Evolutionary conservation across 2,888 invertebrate species (phyloP), one percentile per base, ranked within the genome.

Genomic region (Protodeltote pygarga): DNA sequence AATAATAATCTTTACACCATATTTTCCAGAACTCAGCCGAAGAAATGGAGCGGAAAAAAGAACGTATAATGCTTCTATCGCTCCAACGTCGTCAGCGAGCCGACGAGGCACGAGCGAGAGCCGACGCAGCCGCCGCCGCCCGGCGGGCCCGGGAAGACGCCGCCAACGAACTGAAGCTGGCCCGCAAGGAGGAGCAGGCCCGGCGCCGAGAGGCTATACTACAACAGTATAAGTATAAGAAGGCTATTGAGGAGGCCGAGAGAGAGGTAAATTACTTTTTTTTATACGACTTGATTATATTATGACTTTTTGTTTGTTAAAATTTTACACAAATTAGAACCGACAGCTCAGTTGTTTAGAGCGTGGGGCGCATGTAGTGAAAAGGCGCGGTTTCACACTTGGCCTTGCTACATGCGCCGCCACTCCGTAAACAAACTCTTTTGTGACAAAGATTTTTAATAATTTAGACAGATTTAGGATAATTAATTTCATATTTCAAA

Each of bases 1-100:
- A n/a, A n/a, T n/a, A n/a, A n/a, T n/a, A n/a, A n/a, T n/a, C n/a
- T n/a, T n/a, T n/a, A 21, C 11, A 0, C 8, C 10, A 11, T 15
- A 13, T 21, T 13, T 34, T 76, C 16, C 81, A 97, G 97, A 95
- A 95, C 75, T 94, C 95, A 4, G 94, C 97, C 41, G 96, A 97
- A 68, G 98, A 98, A 87, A 97, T 98, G 96, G 97, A 97, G 85
- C 95, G 95, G 55, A 98, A 96, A 81, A 98, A 98, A 80, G 98
- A 98, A 83, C 95, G 95, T 68, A 97, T 99, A 52, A 95, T 98
- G 94, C 88, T 98, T 83, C 92, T 97, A 75, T 98, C 98, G 6
- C 90, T 98, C 71, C 97, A 97, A 84, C 93, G 99, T 74, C 95
- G 97, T 68, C 97, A 98, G 81, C 96, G 97, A 64, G 97, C 97